Evolutionary conservation across 2,113 vertebrate genomes (phyloP), one percentile per base, ranked within the genome.

Genomic region (Otus sunia): DNA sequence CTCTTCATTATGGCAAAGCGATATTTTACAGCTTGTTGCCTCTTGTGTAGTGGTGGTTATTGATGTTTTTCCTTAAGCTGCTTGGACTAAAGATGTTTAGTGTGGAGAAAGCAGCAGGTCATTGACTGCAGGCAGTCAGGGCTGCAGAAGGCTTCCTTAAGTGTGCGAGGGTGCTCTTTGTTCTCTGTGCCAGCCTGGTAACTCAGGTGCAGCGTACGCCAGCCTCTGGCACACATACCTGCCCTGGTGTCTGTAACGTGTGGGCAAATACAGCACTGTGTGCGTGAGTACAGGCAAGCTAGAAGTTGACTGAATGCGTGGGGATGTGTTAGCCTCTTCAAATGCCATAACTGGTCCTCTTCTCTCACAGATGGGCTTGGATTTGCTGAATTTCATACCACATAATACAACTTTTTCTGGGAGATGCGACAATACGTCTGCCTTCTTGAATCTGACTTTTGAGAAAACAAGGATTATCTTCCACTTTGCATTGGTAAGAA

Each of bases 401-500:
- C 95, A 7, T 16, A 96, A 96, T 73, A 98, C 98, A 19, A 86
- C 1, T 6, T 9, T 36, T 25, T 84, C 60, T 8, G 99, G 99
- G 66, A 98, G 13, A 8, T 99, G 99, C 11, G 68, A 76, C 19
- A 39, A 75, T 73, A 92, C 25, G 1, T 97, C 66, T 41, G 98
- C 98, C 36, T 82, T 90, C 17, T 92, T 99, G 96, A 90, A 85
- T n/a, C 68, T 99, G 87, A 91, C 32, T 16, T 97, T 97, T 21
- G 97, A 74, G 25, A 66, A 83, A 49, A 92, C 77, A 6, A 81
- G 12, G 0, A 71, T 99, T 55, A 47, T 1, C 69, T 98, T 99
- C 94, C 93, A 22, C 55, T 99, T 99, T 58, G 97, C 81, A 2
- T 49, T 98, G 99, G 99, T 99, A 97, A 98, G 97, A 37, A 10